Percentiles rank a stretch among this genome's conserved stretches.
Conservation (phyloP, 2,113 vertebrate species). For the Rhabdornis inornatus region DNA sequence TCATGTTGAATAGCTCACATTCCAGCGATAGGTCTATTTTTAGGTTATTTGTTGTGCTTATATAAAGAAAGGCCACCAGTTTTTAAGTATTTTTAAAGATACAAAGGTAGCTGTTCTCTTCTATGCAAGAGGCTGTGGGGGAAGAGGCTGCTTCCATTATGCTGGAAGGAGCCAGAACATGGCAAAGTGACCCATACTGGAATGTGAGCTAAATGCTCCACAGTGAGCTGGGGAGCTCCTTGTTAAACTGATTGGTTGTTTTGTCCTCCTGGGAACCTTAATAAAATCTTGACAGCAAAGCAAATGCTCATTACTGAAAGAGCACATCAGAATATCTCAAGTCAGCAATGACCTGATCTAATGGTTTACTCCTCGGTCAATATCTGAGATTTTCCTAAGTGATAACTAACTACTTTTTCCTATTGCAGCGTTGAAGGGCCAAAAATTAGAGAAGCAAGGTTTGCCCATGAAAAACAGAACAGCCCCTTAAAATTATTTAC, state of each 20-base stretch:
- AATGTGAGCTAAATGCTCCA: background rate
- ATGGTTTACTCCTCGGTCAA: background rate
- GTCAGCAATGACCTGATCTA: background rate
- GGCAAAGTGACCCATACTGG: background rate
- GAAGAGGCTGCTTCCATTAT: background rate
- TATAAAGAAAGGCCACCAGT: background rate
- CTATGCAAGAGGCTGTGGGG: background rate
- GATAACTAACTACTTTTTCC: background rate
- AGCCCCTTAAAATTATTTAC: background rate
- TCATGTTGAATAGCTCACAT: conserved; percentile 10
- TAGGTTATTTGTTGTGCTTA: background rate
- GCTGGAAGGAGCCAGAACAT: background rate
- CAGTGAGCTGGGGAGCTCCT: background rate
- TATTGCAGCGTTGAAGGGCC: background rate
- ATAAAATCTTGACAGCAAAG: background rate
- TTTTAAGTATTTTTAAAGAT: background rate
- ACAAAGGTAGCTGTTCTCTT: background rate
- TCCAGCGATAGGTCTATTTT: conserved; percentile 9
- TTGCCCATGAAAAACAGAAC: background rate
- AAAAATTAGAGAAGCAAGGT: background rate
- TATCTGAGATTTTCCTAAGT: background rate
- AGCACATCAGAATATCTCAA: background rate
- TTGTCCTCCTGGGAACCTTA: background rate
- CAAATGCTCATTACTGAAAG: background rate
- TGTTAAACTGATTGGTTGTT: background rate